These are phyloP conservation scores for Hydrotaea diabolus DNA, from an alignment of 2,888 invertebrate genomes.

Conservation along the genomic window DNA sequence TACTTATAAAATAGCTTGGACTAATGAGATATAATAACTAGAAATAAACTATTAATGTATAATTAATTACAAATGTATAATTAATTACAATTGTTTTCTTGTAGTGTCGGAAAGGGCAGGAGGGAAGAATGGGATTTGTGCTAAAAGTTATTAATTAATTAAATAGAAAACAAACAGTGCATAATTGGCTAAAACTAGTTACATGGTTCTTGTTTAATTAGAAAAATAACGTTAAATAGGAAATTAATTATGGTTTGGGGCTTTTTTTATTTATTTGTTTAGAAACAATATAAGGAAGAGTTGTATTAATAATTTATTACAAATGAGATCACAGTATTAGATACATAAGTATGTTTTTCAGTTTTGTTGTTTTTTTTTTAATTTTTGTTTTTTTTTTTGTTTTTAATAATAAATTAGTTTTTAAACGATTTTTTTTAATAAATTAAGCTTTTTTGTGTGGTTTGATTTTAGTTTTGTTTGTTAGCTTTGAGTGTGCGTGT, in stretches of 20 bases:
- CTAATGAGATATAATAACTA: slow-evolving; percentile 52
- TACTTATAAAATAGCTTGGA: slow-evolving; percentile 56
- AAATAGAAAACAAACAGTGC: slow-evolving; percentile 42
- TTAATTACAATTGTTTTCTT: slow-evolving; percentile 28
- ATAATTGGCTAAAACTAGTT: slow-evolving; percentile 62
- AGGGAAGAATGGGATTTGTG: background rate
- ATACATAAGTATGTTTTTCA: slow-evolving; percentile 78
- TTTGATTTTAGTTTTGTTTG: slow-evolving; percentile 55
- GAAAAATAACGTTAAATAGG: slow-evolving; percentile 46
- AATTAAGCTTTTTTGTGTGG: slow-evolving; percentile 46
- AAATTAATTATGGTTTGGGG: slow-evolving; percentile 45
- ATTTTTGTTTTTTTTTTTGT: slow-evolving; percentile 48
- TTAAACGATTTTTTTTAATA: slow-evolving; percentile 33
- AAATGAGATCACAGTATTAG: slow-evolving; percentile 82
- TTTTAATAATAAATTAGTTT: slow-evolving; percentile 30
- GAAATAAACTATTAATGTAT: slow-evolving; percentile 22
- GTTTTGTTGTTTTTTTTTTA: slow-evolving; percentile 52
- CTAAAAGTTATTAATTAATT: slow-evolving; percentile 1
- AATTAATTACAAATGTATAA: slow-evolving; percentile 22
- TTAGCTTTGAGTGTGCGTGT: slow-evolving; percentile 46
- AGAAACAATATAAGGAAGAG: slow-evolving; percentile 60
- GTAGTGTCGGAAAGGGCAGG: background rate
- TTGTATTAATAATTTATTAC: slow-evolving; percentile 77
- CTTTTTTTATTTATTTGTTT: slow-evolving; percentile 36
- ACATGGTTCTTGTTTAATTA: slow-evolving; percentile 33